A percentile compares a stretch with the other conserved stretches of the same genome.
Conservation (phyloP, 1,140 invertebrate genomes). For the Oreohelix idahoensis region DNA sequence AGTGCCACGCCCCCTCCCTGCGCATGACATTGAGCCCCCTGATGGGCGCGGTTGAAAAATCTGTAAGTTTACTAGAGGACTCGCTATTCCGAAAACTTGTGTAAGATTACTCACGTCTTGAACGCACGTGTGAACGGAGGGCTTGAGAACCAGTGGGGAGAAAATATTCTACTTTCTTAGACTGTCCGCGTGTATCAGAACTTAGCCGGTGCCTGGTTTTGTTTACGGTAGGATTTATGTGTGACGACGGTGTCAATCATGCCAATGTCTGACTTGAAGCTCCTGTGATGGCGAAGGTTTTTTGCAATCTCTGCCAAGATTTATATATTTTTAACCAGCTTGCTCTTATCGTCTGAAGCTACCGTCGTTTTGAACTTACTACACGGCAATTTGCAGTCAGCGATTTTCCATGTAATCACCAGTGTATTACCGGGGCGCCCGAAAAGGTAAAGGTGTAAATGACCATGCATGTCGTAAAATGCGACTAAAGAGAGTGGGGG, state of each 20-base stretch:
- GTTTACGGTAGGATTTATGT: not conserved
- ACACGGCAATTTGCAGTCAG: too few relatives aligned
- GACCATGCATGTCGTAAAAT: too few relatives aligned
- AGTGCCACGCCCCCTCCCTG: constrained; percentile 29
- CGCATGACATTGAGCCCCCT: constrained; percentile 25
- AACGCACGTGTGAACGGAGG: constrained; percentile 1
- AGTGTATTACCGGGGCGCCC: too few relatives aligned
- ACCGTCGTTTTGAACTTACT: too few relatives aligned
- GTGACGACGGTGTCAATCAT: not conserved
- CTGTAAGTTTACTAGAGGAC: not conserved
- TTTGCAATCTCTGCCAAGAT: not conserved
- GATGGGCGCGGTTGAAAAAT: not conserved
- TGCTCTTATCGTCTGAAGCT: too few relatives aligned
- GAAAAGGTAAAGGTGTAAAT: too few relatives aligned
- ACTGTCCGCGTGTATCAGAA: too few relatives aligned
- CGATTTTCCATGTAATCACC: too few relatives aligned
- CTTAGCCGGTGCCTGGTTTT: not conserved
- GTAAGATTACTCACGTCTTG: constrained; percentile 13
- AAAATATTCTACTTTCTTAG: not conserved
- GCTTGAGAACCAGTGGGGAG: not conserved
- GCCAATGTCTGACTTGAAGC: not conserved
- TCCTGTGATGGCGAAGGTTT: not conserved
- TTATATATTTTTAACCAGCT: not conserved
- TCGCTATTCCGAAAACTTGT: not conserved
- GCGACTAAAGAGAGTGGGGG: too few relatives aligned